Evolutionary conservation across 2,113 vertebrate genomes (phyloP).

Genomic region (Morone chrysops): DNA sequence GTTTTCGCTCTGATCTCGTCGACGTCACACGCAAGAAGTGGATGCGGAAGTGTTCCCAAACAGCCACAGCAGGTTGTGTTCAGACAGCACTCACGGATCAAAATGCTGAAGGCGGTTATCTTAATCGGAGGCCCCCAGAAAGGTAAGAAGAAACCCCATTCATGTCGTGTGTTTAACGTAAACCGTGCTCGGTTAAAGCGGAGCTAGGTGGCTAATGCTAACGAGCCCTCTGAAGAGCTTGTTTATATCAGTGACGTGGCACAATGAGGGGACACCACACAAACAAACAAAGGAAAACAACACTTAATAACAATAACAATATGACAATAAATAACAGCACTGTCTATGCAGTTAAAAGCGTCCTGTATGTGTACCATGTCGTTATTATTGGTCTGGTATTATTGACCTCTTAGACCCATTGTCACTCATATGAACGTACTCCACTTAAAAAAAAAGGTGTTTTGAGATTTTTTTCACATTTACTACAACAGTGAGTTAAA

Average conservation of each 20-base stretch:
- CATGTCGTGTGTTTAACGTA: not conserved
- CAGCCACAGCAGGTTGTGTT: slow-evolving; percentile 1
- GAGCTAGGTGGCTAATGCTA: slow-evolving; percentile 46
- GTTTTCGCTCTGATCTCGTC: not conserved
- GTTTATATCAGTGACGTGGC: slow-evolving; percentile 72
- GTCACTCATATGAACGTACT: not conserved
- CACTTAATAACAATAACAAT: not conserved
- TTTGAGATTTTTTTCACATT: not conserved
- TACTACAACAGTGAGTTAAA: not conserved
- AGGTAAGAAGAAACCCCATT: slow-evolving; percentile 82
- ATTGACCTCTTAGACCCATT: not conserved
- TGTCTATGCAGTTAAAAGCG: not conserved
- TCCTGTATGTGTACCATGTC: not conserved
- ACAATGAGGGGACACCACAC: not conserved
- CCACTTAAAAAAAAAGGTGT: not conserved
- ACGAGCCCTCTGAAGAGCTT: not conserved
- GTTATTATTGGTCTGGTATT: not conserved
- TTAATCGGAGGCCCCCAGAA: slow-evolving; percentile 97
- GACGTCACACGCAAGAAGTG: slow-evolving; percentile 49
- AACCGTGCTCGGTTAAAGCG: not conserved
- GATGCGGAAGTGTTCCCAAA: slow-evolving; percentile 1
- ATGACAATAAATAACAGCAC: not conserved
- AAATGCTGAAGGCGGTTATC: slow-evolving; percentile 95
- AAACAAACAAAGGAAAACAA: not conserved
- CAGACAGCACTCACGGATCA: not conserved